Base-by-base conservation (phyloP, 1,140 invertebrate genomes). In the Drosophila ficusphila region DNA sequence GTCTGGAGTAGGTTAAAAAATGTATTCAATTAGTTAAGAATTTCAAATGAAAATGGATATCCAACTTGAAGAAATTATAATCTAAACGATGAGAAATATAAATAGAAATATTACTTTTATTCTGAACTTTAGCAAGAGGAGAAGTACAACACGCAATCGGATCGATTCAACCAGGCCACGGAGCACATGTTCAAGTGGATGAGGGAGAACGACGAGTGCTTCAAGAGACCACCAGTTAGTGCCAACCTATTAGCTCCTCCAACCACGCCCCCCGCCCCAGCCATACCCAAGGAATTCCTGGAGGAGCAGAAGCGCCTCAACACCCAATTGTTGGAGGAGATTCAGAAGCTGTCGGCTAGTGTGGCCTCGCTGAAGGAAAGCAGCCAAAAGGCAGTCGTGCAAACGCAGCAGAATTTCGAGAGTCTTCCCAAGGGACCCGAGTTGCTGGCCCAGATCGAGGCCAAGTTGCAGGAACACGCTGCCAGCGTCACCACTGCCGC, bases 131-230 rank as follows among this genome's bases (percentile, higher is more conserved):
- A 91, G 81, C 89, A 90, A 89, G 91, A 91, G 52, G 90, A 91
- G 36, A 91, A 91, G 25, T 86, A 89, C 23, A 91, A 90, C 46
- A 8, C 61, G 16, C 94, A 95, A 64, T 92, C 95, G 52, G 94
- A 95, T 56, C 95, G 95, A 77, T 94, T 94, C 0, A 92, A 93
- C 34, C 95, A 96, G 67, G 93, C 92, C 4, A 91, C 96, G 8
- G 94, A 95, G 36, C 93, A 94, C 25, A 93, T 96, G 61, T 93
- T 95, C 81, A 94, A 93, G 57, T 93, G 94, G 48, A 82, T 96
- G 61, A 92, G 94, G 19, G 89, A 92, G 18, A 93, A 89, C 82
- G 85, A 65, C 39, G 89, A 76, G 82, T 92, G 76, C 60, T 79
- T 58, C 12, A 78, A 82, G 62, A 56, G 88, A 25, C 76, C 89